Percentiles rank a stretch among this genome's conserved stretches.
Evolutionary conservation across 30 jellyfish, hydroid and myxozoan species (phyloP).

Genomic region (Aurelia sp.): DNA sequence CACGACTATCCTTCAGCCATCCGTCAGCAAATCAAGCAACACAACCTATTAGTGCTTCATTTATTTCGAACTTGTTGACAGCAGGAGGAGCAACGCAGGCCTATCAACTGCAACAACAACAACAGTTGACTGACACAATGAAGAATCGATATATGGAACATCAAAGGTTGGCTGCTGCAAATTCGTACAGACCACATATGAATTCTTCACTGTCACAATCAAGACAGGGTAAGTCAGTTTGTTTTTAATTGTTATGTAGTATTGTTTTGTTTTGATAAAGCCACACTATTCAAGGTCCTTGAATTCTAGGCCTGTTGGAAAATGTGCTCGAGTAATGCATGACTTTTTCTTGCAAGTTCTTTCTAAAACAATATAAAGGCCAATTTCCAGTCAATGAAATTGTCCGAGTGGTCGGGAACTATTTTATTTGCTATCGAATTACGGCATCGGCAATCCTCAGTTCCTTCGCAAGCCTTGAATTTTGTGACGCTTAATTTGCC

Average conservation of each 20-base stretch:
- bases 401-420: too few species aligned
- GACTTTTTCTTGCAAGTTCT: too few species aligned
- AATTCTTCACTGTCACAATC: slow-evolving; percentile 3
- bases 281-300: too few species aligned
- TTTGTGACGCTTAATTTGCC: too few species aligned
- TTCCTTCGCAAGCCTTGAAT: too few species aligned
- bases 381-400: too few species aligned
- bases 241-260: not conserved
- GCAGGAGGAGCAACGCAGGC: slow-evolving; percentile 15
- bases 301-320: too few species aligned
- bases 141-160: slow-evolving; percentile 26
- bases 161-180: slow-evolving; percentile 49
- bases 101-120: slow-evolving; percentile 41
- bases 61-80: slow-evolving; percentile 18
- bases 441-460: too few species aligned
- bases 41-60: not conserved
- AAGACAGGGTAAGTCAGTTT: slow-evolving; percentile 22
- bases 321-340: too few species aligned
- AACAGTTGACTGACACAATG: slow-evolving; percentile 34
- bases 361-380: too few species aligned
- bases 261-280: too few species aligned
- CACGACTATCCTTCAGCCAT: not conserved
- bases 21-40: not conserved
- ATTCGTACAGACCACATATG: slow-evolving; percentile 41
- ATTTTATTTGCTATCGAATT: too few species aligned